Evolutionary conservation across 1,140 invertebrate genomes (phyloP).

Genomic region (Vanessa tameamea): DNA sequence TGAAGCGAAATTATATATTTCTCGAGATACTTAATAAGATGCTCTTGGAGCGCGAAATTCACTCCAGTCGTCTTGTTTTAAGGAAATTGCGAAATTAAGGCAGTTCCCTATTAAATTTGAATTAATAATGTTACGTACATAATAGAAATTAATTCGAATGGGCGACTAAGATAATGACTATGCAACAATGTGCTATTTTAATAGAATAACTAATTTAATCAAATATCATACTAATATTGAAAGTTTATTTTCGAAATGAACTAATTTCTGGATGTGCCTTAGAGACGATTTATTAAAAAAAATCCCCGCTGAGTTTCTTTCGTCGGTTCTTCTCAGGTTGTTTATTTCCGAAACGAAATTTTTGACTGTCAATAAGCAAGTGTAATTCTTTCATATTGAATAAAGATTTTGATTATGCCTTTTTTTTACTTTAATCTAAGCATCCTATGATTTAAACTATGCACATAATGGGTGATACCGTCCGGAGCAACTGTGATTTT

Average conservation of each 20-base stretch:
- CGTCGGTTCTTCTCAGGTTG: too few relatives aligned
- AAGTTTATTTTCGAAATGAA: neutral
- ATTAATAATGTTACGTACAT: conserved; percentile 28
- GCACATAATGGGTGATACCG: too few relatives aligned
- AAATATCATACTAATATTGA: neutral
- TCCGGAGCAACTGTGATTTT: too few relatives aligned
- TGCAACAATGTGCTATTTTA: conserved; percentile 10
- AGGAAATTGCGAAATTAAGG: conserved; percentile 33
- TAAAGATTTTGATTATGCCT: too few relatives aligned
- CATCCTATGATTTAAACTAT: too few relatives aligned
- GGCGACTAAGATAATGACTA: conserved; percentile 20
- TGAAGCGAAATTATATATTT: neutral
- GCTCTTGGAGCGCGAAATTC: conserved; percentile 27
- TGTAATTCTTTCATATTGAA: too few relatives aligned
- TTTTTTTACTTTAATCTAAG: too few relatives aligned
- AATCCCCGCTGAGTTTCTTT: too few relatives aligned
- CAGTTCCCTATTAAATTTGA: conserved; percentile 33
- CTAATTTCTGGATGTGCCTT: too few relatives aligned
- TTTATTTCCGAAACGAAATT: too few relatives aligned
- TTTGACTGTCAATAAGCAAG: too few relatives aligned
- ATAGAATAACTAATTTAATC: neutral
- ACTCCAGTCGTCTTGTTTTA: conserved; percentile 28
- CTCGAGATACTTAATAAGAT: conserved; percentile 22
- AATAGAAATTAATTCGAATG: conserved; percentile 26
- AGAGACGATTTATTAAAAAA: too few relatives aligned